Conservation (phyloP, 2,888 invertebrate genomes). For the Cheilosia grossa region DNA sequence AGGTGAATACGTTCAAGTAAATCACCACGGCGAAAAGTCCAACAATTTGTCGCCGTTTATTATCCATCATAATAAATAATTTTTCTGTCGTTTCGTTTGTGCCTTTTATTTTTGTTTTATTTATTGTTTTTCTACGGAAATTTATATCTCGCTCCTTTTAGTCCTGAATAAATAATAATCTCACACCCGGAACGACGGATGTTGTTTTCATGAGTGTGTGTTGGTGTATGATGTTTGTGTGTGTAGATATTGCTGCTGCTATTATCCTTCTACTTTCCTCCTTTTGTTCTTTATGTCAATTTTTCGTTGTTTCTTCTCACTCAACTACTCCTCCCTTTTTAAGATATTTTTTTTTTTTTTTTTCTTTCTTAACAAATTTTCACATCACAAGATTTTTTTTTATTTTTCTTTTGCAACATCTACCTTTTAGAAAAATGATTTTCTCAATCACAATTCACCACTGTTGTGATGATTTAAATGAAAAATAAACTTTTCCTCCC, state of each 20-base stretch:
- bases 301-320: constrained; percentile 56
- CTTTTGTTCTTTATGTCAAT: constrained; percentile 74
- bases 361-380: constrained; percentile 5
- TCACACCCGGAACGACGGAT: constrained; percentile 37
- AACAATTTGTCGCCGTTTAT: constrained; percentile 67
- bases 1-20: constrained; percentile 71
- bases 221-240: constrained; percentile 21
- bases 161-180: constrained; percentile 72
- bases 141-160: constrained; percentile 59
- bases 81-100: constrained; percentile 35
- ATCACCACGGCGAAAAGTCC: constrained; percentile 72
- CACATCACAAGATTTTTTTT: constrained; percentile 42
- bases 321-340: constrained; percentile 72
- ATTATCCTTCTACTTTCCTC: constrained; percentile 65
- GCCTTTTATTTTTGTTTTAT: constrained; percentile 33
- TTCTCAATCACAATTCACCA: constrained; percentile 24
- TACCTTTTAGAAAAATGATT: constrained; percentile 11
- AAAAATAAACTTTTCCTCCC: constrained; percentile 16
- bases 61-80: constrained; percentile 67
- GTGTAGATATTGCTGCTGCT: constrained; percentile 49
- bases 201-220: constrained; percentile 23
- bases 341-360: constrained; percentile 26
- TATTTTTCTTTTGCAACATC: not conserved
- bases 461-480: not conserved
- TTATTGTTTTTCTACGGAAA: constrained; percentile 51